Base-by-base conservation (phyloP, 2,113 vertebrate genomes). In the Lagopus leucura region DNA sequence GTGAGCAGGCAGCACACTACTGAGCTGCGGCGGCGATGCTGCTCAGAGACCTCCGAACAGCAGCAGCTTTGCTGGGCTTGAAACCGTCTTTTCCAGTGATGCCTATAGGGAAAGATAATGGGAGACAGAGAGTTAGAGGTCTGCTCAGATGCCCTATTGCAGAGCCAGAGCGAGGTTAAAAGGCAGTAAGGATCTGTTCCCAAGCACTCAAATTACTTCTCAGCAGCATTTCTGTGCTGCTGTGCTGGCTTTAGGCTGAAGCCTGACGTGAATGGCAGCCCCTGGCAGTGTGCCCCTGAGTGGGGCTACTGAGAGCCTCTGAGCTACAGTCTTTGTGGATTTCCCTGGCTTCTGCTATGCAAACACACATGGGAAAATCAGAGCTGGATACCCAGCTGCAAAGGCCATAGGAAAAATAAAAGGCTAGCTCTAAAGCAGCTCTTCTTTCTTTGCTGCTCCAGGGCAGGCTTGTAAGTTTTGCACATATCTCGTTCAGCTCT, bases 101-200 rank as follows among this genome's bases (percentile, higher is more conserved):
- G 27, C 93, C 97, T 97, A 64, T 71, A 94, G 71, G 72, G 91
- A 96, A 70, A 96, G 66, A 90, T 73, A 27, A 93, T 10, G 78
- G 92, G 64, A 87, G 48, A 96, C 20, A 81, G 15, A 27, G 15
- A 18, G 55, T 95, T 92, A 95, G 82, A 94, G 69, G 54, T 66
- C 25, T 81, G 63, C 66, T 66, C 82, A 84, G 16, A 60, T 3
- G 30, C 4, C 30, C 66, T 30, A 6, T 72, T 52, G 40, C 16
- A 78, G 54, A 52, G 32, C 45, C n/a, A 63, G 13, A 12, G 15
- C 20, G 55, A 80, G 67, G 22, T 14, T 91, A 54, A 79, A 63
- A 60, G 13, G 25, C 21, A n/a, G 40, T 34, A 19, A 82, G 45
- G 36, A 60, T 52, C 60, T 3, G 3, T 34, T 86, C 60, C 36